Conservation (phyloP, 1,140 invertebrate genomes). For the Pseudomyrmex pallidus region DNA sequence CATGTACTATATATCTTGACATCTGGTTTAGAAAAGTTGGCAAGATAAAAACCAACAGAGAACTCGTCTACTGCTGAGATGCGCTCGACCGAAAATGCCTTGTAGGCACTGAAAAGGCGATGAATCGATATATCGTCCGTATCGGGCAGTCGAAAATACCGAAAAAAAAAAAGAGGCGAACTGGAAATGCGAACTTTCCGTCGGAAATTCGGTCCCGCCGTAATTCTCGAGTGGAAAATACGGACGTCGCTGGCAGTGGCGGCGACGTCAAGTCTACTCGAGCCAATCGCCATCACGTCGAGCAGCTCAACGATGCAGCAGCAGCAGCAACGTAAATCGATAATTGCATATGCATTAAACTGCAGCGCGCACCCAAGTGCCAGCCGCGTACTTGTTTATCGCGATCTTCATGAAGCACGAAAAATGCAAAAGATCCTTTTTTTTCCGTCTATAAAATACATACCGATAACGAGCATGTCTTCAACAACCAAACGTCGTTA, state of each 20-base stretch:
- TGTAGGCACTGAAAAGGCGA: conserved; percentile 14
- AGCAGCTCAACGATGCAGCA: not conserved
- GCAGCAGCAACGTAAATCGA: conserved; percentile 45
- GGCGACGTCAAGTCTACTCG: not conserved
- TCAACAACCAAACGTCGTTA: too few relatives aligned
- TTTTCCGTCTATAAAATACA: not conserved
- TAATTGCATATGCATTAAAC: conserved; percentile 54
- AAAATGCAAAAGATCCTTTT: conserved; percentile 35
- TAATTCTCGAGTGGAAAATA: conserved; percentile 11
- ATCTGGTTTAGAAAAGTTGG: conserved; percentile 25
- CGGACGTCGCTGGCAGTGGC: not conserved
- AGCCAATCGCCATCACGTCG: conserved; percentile 6
- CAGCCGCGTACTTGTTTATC: conserved; percentile 9
- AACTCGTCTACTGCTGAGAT: not conserved
- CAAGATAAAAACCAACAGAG: conserved; percentile 28
- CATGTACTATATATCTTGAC: not conserved
- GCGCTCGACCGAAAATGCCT: too few relatives aligned
- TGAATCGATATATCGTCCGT: conserved; percentile 24
- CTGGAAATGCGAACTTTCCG: conserved; percentile 20
- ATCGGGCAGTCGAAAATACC: conserved; percentile 15
- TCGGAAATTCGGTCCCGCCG: not conserved
- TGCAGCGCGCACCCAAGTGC: not conserved
- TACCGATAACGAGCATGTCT: too few relatives aligned
- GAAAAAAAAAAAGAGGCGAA: conserved; percentile 19
- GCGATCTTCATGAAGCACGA: conserved; percentile 21